Base-by-base conservation (phyloP, 2,797 vertebrate genomes). In the Podarcis siculus region DNA sequence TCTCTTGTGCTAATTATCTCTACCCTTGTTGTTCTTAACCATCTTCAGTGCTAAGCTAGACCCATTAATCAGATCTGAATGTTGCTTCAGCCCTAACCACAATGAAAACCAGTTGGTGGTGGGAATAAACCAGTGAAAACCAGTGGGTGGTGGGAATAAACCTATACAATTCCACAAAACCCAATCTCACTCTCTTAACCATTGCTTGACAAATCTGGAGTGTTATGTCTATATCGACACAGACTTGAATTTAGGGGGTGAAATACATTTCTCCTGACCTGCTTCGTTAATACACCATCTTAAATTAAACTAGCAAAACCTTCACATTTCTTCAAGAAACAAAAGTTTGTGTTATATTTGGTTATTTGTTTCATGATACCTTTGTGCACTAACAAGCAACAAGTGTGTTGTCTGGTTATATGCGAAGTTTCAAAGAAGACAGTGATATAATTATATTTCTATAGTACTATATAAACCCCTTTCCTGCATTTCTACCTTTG, bases 401-500 rank as follows among this genome's bases (percentile, higher is more conserved):
- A 15, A 76, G 83, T 35, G 82, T 5, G 58, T 27, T 55, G 27
- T 75, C 69, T 75, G 39, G 55, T 10, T 82, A 77, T 86, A 86
- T 66, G 27, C 4, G 17, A 6, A 76, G 21, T 87, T 32, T 87
- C 15, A 82, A 39, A 78, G 67, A 88, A 32, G 10, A 61, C 35
- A 71, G 73, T 49, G 23, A 89, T 42, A 0, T 89, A 87, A 66
- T 76, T 86, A 17, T 86, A 87, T 91, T 6, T 82, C 61, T 81
- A 83, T 75, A 87, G 12, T 72, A 42, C 61, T 85, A 75, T 64
- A 86, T 79, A 30, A 58, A 12, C 3, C 30, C 30, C 61, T 89
- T 87, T 90, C 80, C 72, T 75, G 86, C 92, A 81, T 64, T 35
- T 8, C 42, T 66, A 66, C 64, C 49, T 86, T 91, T 77, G 58